Evolutionary conservation across 1,140 invertebrate genomes (phyloP), one percentile per base, ranked within the genome.

Genomic region (Tyrophagus putrescentiae): DNA sequence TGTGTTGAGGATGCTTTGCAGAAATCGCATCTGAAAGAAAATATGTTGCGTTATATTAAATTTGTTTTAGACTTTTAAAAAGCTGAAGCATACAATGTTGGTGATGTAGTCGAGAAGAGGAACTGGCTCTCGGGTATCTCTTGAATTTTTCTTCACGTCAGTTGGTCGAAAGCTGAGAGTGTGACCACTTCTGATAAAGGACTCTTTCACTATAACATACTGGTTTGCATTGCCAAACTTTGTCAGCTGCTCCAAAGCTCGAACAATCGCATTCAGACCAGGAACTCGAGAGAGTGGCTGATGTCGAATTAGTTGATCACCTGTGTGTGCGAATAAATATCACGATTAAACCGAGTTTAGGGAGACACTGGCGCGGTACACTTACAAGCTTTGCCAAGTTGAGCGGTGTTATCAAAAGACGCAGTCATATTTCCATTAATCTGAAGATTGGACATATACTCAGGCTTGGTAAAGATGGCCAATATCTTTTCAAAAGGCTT

Each of bases 301-400:
- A 48, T 48, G 45, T 7, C 45, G 45, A 48, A 48, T 48, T 29
- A 48, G 18, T 21, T 48, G 45, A 48, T 48, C 45, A 7, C 23
- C 18, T 21, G n/a, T n/a, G n/a, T n/a, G n/a, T n/a, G n/a, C n/a
- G n/a, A n/a, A n/a, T n/a, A n/a, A n/a, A n/a, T n/a, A n/a, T n/a
- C n/a, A n/a, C n/a, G n/a, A n/a, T n/a, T n/a, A n/a, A n/a, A n/a
- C n/a, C n/a, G n/a, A n/a, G n/a, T n/a, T n/a, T n/a, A n/a, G n/a
- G n/a, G n/a, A n/a, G n/a, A n/a, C n/a, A n/a, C n/a, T n/a, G n/a
- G n/a, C n/a, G n/a, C n/a, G n/a, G n/a, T n/a, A n/a, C n/a, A n/a
- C n/a, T n/a, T n/a, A n/a, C n/a, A n/a, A n/a, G 45, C 45, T 21
- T 48, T 48, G 18, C 7, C 45, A 7, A 48, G 45, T 21, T 21